Base-by-base conservation (phyloP, 2,113 vertebrate species). In the Platysteira castanea region DNA sequence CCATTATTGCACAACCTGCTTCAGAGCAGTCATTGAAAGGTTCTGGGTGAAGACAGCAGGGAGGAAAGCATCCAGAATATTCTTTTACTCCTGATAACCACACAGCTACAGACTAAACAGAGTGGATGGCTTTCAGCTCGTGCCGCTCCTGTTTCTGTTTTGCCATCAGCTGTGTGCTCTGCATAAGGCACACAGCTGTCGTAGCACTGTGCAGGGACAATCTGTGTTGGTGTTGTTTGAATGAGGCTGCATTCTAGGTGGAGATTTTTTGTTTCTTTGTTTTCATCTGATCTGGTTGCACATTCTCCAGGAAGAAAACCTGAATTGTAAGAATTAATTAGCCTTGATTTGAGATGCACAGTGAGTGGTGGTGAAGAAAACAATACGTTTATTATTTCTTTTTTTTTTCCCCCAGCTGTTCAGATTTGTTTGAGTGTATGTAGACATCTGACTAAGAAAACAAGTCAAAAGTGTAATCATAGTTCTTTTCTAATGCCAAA, bases 371-470 rank as follows among this genome's bases (percentile, higher is more conserved):
- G 22, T 74, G 41, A 41, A 49, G 60, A 81, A 64, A 70, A 37
- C 22, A 89, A 49, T 0, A 39, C 41, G 11, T 7, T 54, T 47
- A 24, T 54, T 80, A 63, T 84, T 90, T 63, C 11, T 24, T 35
- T 69, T 53, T 52, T 60, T 44, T 52, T 9, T 14, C n/a, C n/a
- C n/a, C n/a, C 30, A 85, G 27, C 20, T 76, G 28, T 52, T 87
- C 35, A 28, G 26, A 81, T 84, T 81, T 67, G 17, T 95, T 74
- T 59, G 41, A 88, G 26, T 1, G 1, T 53, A 59, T 47, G 39
- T 31, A 59, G 67, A 54, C 17, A 57, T 60, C 79, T 71, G 88
- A 90, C 37, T 90, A 60, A 77, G 54, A 93, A 86, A 83, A 73
- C 3, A 15, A 93, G 41, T 87, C 35, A 49, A n/a, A 94, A 93